phyloP scores from a whole-genome alignment of 1,140 invertebrate species.

The Saccostrea glomerata region DNA sequence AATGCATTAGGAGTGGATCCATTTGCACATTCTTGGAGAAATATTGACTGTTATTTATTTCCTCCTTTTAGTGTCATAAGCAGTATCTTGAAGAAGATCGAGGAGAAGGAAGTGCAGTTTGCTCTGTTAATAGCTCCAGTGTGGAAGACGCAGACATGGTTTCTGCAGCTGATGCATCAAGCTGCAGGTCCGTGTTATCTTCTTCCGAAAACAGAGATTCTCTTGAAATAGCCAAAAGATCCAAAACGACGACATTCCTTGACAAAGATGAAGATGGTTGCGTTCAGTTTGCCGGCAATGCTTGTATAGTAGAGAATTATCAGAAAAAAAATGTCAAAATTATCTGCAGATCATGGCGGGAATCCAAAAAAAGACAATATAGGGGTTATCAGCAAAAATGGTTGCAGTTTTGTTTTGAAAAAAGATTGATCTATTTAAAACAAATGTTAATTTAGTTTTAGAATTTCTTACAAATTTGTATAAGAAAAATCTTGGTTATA shows the following conservation, averaged over 20 bases:
- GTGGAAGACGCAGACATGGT: conserved; percentile 58
- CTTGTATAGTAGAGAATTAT: conserved; percentile 36
- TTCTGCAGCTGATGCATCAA: conserved; percentile 46
- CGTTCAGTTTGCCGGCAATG: conserved; percentile 43
- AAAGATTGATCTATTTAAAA: conserved; percentile 40
- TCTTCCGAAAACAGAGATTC: conserved; percentile 24
- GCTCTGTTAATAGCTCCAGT: conserved; percentile 46
- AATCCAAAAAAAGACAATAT: conserved; percentile 49
- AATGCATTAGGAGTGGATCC: conserved; percentile 53
- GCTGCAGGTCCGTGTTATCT: conserved; percentile 27
- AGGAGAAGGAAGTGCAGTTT: conserved; percentile 29
- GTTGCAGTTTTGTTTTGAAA: conserved; percentile 50
- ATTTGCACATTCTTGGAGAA: conserved; percentile 51
- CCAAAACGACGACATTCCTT: conserved; percentile 39
- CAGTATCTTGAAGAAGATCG: conserved; percentile 46
- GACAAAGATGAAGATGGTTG: conserved; percentile 38
- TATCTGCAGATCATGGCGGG: conserved; percentile 46
- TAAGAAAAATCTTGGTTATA: too few species aligned
- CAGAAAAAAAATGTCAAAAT: not conserved
- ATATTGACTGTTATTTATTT: conserved; percentile 51
- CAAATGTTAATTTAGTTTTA: conserved; percentile 38
- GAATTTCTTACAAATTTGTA: not conserved
- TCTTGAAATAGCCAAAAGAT: conserved; percentile 43
- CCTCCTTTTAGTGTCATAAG: conserved; percentile 55
- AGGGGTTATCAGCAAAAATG: conserved; percentile 34